Evolutionary conservation across 2,888 invertebrate genomes (phyloP).

Genomic region (Lasioglossum villosulum): DNA sequence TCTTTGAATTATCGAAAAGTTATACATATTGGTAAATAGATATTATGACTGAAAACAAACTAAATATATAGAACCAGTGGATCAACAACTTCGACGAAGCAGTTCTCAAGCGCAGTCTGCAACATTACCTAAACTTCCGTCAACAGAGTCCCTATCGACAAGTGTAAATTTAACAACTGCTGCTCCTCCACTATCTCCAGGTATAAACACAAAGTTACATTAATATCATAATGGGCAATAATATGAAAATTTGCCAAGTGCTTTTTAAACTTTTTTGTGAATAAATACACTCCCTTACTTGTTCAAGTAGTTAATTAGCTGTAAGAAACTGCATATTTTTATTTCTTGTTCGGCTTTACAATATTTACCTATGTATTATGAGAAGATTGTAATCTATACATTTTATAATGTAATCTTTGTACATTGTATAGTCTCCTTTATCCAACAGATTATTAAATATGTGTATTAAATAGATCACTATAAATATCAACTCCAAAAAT

Average conservation of each 20-base stretch:
- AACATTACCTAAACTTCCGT: slow-evolving; percentile 82
- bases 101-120: slow-evolving; percentile 76
- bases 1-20: slow-evolving; percentile 41
- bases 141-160: slow-evolving; percentile 81
- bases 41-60: slow-evolving; percentile 62
- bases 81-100: slow-evolving; percentile 81
- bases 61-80: slow-evolving; percentile 80
- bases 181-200: slow-evolving; percentile 79
- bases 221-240: slow-evolving; percentile 53
- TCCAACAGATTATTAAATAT: slow-evolving; percentile 32
- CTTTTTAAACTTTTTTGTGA: slow-evolving; percentile 53
- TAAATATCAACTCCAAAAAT: slow-evolving; percentile 28
- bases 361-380: slow-evolving; percentile 42
- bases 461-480: slow-evolving; percentile 33
- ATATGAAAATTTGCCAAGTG: slow-evolving; percentile 48
- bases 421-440: slow-evolving; percentile 46
- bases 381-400: slow-evolving; percentile 41
- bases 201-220: slow-evolving; percentile 72
- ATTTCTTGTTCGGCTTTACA: slow-evolving; percentile 43
- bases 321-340: slow-evolving; percentile 41
- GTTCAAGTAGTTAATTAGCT: slow-evolving; percentile 43
- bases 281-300: slow-evolving; percentile 36
- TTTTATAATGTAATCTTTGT: slow-evolving; percentile 48
- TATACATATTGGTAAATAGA: slow-evolving; percentile 46
- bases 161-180: slow-evolving; percentile 78